Base-by-base conservation (phyloP, 2,113 vertebrate species). In the Mobula birostris region DNA sequence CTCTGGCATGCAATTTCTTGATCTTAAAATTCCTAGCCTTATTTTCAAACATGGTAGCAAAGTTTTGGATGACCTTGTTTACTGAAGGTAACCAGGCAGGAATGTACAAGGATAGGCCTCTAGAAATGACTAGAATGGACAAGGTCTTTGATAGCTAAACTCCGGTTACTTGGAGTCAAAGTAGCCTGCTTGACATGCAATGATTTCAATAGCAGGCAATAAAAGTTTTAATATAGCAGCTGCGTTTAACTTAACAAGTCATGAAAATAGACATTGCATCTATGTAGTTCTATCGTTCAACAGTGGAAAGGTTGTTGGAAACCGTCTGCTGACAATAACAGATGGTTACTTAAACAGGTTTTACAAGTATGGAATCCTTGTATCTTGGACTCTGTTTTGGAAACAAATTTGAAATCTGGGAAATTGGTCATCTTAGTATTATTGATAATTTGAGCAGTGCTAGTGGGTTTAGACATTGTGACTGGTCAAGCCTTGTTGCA, bases 281-380 rank as follows among this genome's bases (percentile, higher is more conserved):
- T 29, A 91, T 91, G 17, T 8, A 68, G 1, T 90, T 61, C 63
- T 92, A 40, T 72, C 32, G 19, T 32, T n/a, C 32, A 40, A 32
- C 14, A 17, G 70, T 66, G 24, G 32, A 9, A 92, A 7, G 32
- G 15, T 14, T 63, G 70, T 66, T 63, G 66, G 36, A 63, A 70
- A 68, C 63, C 70, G 36, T 70, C 66, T 91, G 87, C 88, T 92
- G 88, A 36, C 88, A 72, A 40, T 92, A 70, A 17, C 88, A 92
- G 66, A 70, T 70, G 63, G 36, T 92, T 92, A 40, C 17, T 36
- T 24, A 68, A 68, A 63, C 66, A 92, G 2, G n/a, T 92, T 11
- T 92, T 92, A 40, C 17, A 70, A 11, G 68, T 40, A 14, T 72
- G 66, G 66, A 92, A 17, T 58, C 63, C 11, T 70, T 68, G 5